Evolutionary conservation across 2,797 vertebrate species (phyloP).

Genomic region (Microcaecilia unicolor): DNA sequence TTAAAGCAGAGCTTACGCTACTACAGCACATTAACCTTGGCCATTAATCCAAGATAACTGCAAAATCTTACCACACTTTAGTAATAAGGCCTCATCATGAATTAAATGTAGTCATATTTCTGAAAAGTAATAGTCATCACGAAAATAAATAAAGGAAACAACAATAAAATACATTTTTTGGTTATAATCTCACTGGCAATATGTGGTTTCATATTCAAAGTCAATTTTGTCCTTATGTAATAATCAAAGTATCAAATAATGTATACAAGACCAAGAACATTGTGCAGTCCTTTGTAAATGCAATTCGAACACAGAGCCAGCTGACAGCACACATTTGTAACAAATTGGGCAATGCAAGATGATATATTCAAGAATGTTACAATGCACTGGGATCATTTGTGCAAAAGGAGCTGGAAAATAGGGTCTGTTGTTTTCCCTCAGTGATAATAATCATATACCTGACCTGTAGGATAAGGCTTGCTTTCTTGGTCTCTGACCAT

Average conservation of each 20-base stretch:
- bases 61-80: too few species aligned
- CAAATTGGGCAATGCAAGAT: slow-evolving; percentile 72
- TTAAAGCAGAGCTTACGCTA: too few species aligned
- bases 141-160: too few species aligned
- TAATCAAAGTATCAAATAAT: slow-evolving; percentile 14
- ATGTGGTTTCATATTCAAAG: too few species aligned
- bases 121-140: too few species aligned
- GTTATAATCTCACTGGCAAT: too few species aligned
- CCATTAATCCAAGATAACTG: too few species aligned
- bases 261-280: slow-evolving; percentile 12
- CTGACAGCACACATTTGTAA: slow-evolving; percentile 67
- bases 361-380: slow-evolving; percentile 44
- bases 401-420: slow-evolving; percentile 47
- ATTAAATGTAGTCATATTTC: too few species aligned
- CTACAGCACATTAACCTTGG: too few species aligned
- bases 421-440: slow-evolving; percentile 43
- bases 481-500: slow-evolving; percentile 69
- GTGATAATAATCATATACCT: slow-evolving; percentile 73
- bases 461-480: slow-evolving; percentile 52
- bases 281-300: slow-evolving; percentile 24
- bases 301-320: slow-evolving; percentile 50
- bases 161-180: too few species aligned
- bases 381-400: slow-evolving; percentile 53
- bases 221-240: slow-evolving; percentile 10
- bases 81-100: too few species aligned